Evolutionary conservation across 37 sponge, comb jelly and placozoan genomes (phyloP), one percentile per base, ranked within the genome.

Genomic region (Bolinopsis microptera): DNA sequence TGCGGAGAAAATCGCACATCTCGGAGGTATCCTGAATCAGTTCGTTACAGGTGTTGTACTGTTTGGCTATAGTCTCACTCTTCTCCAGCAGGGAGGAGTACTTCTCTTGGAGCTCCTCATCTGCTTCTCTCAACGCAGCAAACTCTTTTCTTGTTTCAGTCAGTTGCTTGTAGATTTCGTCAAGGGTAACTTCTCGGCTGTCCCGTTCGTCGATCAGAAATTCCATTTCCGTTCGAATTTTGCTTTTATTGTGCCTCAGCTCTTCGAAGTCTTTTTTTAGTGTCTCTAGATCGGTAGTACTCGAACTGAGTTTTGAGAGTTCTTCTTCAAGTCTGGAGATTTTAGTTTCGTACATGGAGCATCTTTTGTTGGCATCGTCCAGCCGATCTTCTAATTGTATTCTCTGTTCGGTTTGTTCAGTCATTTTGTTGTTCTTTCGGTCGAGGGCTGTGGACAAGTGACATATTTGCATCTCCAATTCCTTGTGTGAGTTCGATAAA

Each of bases 91-190:
- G 80, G 18, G 27, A 16, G 21, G 37, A 16, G 35, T 77, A 77
- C 36, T 77, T 77, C 37, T 77, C 80, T 36, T 77, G 80, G 1
- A 77, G 35, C 80, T 77, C 80, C 32, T 77, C 80, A 18, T 77
- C 80, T 16, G 80, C 16, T 1, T 32, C 80, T 34, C 32, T 77
- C 33, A 77, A 36, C 80, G 80, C 80, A 3, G 33, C 80, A 21
- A 77, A 16, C 32, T 77, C 80, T 18, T 77, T 77, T 27, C 80
- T 27, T 1, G 80, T 32, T 32, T 77, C 80, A 3, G 80, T 77
- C 35, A 77, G 80, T 22, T 77, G 34, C 37, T 77, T 77, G 80
- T 77, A 77, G 33, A 77, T 77, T 34, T 77, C 80, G 8, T 77
- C 80, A 34, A 77, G 33, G 0, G 80, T 77, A 9, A 77, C 36